These are phyloP conservation scores for Sebastiscus tertius DNA, from an alignment of 2,797 vertebrate species.

Conservation along the genomic window DNA sequence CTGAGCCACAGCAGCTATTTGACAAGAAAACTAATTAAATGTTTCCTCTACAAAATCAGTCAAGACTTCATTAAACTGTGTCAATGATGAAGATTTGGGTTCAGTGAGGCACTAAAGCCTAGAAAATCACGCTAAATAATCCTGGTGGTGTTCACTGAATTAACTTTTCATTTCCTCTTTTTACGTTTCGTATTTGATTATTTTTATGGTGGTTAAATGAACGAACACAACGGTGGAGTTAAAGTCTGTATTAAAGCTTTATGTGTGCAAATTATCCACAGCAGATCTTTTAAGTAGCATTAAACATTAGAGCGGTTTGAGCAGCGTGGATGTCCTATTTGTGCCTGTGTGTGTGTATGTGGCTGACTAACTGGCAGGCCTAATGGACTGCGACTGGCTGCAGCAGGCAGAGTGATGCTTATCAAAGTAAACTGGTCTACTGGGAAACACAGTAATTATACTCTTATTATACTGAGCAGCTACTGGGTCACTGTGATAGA, in stretches of 20 bases:
- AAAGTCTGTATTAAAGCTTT: not conserved
- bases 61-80: not conserved
- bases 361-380: conserved; percentile 22
- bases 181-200: not conserved
- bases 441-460: conserved; percentile 58
- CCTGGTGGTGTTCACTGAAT: not conserved
- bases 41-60: not conserved
- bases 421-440: conserved; percentile 64
- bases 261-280: not conserved
- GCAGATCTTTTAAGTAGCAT: conserved; percentile 15
- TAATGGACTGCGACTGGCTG: conserved; percentile 54
- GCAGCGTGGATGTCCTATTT: not conserved
- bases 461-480: conserved; percentile 25
- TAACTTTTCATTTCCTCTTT: not conserved
- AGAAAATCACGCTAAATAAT: not conserved
- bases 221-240: not conserved
- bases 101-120: too few species aligned
- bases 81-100: not conserved
- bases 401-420: conserved; percentile 59
- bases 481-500: not conserved
- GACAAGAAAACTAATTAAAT: not conserved
- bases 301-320: not conserved
- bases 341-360: conserved; percentile 5
- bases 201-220: not conserved
- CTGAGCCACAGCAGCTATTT: not conserved